Conservation (phyloP, 2,888 invertebrate species). For the Phyto melanocephala region DNA sequence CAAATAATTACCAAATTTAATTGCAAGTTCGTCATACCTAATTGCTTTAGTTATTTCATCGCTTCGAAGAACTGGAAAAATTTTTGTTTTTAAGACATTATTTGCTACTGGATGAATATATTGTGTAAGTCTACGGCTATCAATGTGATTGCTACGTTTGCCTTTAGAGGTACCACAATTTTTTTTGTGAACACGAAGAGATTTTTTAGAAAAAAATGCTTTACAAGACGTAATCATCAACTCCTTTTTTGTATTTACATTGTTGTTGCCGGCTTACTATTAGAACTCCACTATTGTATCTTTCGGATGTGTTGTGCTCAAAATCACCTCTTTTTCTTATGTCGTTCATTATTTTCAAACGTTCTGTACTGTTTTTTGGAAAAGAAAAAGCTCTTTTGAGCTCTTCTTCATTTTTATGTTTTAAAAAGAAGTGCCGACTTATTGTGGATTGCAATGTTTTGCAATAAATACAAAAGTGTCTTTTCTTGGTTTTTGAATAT, state of each 20-base stretch:
- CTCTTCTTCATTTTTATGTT: background rate
- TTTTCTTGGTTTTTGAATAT: background rate
- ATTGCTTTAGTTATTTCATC: background rate
- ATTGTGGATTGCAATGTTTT: background rate
- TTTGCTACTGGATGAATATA: background rate
- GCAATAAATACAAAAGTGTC: slow-evolving; percentile 2
- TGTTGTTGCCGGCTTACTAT: background rate
- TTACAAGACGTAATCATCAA: too few species aligned
- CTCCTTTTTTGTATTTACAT: too few species aligned
- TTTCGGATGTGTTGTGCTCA: background rate
- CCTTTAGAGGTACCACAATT: background rate
- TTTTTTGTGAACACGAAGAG: background rate
- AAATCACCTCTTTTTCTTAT: slow-evolving; percentile 15
- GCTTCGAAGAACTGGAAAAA: background rate
- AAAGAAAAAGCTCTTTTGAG: background rate
- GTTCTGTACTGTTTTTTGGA: background rate
- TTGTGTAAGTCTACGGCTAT: background rate
- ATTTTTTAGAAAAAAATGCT: too few species aligned
- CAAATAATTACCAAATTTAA: background rate
- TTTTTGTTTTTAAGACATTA: background rate
- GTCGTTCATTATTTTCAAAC: background rate
- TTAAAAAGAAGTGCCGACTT: background rate
- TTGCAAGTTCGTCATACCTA: background rate
- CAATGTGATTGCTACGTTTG: background rate
- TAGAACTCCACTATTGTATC: background rate